Evolutionary conservation across 1,140 invertebrate species (phyloP).

Genomic region (Agraylea sexmaculata): DNA sequence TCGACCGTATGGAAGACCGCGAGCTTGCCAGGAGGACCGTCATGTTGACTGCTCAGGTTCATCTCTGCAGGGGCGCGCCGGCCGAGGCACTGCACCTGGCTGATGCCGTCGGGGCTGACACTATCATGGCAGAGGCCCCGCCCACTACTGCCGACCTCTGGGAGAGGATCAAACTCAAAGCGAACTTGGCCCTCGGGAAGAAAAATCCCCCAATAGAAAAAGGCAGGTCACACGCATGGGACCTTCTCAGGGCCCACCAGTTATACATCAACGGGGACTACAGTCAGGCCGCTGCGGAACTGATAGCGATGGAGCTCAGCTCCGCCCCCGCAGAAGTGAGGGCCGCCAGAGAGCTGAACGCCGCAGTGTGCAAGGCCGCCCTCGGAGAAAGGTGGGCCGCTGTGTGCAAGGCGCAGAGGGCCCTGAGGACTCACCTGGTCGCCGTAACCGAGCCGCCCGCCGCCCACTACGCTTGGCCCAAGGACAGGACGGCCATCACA

Average conservation of each 20-base stretch:
- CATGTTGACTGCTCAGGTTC: constrained; percentile 36
- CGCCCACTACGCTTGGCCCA: constrained; percentile 23
- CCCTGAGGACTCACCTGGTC: constrained; percentile 65
- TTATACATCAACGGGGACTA: constrained; percentile 44
- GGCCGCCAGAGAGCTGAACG: constrained; percentile 13
- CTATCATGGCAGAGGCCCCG: constrained; percentile 25
- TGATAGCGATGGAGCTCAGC: constrained; percentile 27
- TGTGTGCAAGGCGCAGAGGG: constrained; percentile 75
- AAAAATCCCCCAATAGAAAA: constrained; percentile 36
- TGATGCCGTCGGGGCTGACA: constrained; percentile 28
- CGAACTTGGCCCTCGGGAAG: constrained; percentile 39
- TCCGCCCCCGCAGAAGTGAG: not conserved
- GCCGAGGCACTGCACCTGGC: constrained; percentile 31
- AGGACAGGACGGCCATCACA: constrained; percentile 31
- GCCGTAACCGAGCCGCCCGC: constrained; percentile 31
- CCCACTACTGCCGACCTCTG: constrained; percentile 30
- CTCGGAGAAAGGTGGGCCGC: constrained; percentile 86
- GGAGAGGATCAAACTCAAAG: constrained; percentile 37
- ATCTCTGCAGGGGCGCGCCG: constrained; percentile 31
- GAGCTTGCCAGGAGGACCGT: constrained; percentile 34
- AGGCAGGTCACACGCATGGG: constrained; percentile 34
- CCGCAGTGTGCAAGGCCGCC: constrained; percentile 47
- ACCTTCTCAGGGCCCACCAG: constrained; percentile 42
- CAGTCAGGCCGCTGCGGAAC: constrained; percentile 40
- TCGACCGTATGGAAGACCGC: constrained; percentile 30